phyloP scores from a whole-genome alignment of 2,797 vertebrate species.

The Pangasius sanitwongsei region DNA sequence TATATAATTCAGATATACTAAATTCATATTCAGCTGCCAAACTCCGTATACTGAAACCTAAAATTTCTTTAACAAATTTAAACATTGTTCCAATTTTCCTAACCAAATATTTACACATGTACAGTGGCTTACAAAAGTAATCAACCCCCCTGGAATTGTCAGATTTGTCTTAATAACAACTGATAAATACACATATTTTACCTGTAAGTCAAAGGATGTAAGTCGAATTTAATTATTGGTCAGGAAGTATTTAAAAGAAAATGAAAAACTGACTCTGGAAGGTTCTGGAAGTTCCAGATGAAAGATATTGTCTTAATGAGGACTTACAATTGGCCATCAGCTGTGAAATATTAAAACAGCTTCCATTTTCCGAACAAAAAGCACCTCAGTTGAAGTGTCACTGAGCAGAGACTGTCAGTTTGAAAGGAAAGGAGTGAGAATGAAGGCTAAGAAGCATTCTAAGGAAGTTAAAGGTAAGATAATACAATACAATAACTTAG shows the following conservation, averaged over 20 bases:
- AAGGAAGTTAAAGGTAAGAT: conserved; percentile 5
- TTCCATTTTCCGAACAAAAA: neutral
- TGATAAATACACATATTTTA: neutral
- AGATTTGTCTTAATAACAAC: neutral
- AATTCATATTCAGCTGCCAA: neutral
- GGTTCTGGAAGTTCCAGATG: neutral
- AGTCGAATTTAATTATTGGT: neutral
- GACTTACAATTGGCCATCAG: neutral
- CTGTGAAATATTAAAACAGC: neutral
- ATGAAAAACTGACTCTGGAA: neutral
- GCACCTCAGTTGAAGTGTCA: neutral
- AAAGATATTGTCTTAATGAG: neutral
- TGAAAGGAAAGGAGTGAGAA: neutral
- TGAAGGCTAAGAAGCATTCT: conserved; percentile 2
- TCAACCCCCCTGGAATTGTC: neutral
- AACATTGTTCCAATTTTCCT: neutral
- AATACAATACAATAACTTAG: neutral
- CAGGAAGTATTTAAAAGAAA: neutral
- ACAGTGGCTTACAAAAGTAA: neutral
- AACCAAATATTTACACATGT: neutral
- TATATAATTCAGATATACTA: neutral
- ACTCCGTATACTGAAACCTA: neutral
- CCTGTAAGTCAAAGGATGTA: neutral
- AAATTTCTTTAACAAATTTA: neutral
- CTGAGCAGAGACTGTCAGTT: neutral